Percentiles rank a stretch among this genome's conserved stretches.
phyloP scores from a whole-genome alignment of 2,113 vertebrate species.

The Ptilorrhoa leucosticta region DNA sequence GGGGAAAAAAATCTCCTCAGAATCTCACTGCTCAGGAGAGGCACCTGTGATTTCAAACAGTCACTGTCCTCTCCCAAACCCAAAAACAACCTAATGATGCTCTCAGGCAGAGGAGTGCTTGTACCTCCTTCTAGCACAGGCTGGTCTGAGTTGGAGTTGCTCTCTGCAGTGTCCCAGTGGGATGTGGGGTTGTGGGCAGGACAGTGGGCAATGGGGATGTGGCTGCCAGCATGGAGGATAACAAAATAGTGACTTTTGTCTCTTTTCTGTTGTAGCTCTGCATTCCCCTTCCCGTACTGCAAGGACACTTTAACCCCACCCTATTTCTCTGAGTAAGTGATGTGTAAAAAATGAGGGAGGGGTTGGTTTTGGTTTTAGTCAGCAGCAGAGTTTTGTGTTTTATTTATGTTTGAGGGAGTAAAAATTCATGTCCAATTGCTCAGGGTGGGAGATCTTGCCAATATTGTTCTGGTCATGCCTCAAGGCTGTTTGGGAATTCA shows the following conservation, averaged over 20 bases:
- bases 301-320: background rate
- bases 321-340: background rate
- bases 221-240: background rate
- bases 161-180: background rate
- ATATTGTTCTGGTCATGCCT: background rate
- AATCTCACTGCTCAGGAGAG: background rate
- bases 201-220: background rate
- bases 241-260: background rate
- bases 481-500: background rate
- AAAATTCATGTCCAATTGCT: background rate
- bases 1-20: background rate
- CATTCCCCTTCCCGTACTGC: background rate
- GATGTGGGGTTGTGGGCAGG: background rate
- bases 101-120: background rate
- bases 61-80: background rate
- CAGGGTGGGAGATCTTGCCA: background rate
- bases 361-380: background rate
- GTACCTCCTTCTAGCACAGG: too few species aligned
- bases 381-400: background rate
- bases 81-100: accelerated
- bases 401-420: background rate
- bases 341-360: background rate
- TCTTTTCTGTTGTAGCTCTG: background rate
- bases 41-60: background rate
- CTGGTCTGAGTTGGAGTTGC: background rate